phyloP scores from a whole-genome alignment of 2,888 invertebrate species.

The Buathra laborator region DNA sequence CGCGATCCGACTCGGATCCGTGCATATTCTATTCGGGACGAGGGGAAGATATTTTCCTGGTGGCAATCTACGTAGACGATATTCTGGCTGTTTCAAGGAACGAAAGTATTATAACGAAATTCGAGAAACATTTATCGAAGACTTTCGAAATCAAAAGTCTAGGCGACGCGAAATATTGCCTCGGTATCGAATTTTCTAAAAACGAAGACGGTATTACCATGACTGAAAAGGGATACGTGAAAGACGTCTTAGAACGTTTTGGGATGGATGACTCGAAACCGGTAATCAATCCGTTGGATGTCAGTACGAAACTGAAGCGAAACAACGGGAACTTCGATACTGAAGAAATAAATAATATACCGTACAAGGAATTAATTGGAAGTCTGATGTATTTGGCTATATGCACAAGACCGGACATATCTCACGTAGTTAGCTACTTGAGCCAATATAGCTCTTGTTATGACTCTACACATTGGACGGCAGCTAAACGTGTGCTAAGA shows the following conservation, averaged over 20 bases:
- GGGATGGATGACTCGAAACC: constrained; percentile 72
- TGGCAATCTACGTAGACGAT: constrained; percentile 66
- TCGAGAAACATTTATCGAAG: constrained; percentile 25
- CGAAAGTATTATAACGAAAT: not conserved
- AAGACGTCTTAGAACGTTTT: constrained; percentile 71
- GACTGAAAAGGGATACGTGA: constrained; percentile 71
- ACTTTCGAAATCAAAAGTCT: constrained; percentile 66
- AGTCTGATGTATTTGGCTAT: constrained; percentile 66
- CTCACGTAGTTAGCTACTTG: constrained; percentile 62
- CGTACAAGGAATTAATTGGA: constrained; percentile 59
- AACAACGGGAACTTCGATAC: not conserved
- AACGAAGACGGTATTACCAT: constrained; percentile 25
- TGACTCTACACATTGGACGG: constrained; percentile 46
- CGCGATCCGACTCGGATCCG: constrained; percentile 38
- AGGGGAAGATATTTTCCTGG: constrained; percentile 54
- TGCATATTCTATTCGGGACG: constrained; percentile 46
- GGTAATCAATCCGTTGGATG: constrained; percentile 66
- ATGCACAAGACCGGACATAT: constrained; percentile 67
- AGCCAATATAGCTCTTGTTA: constrained; percentile 65
- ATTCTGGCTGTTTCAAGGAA: constrained; percentile 35
- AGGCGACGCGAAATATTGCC: constrained; percentile 64
- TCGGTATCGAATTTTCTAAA: constrained; percentile 71
- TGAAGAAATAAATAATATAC: not conserved
- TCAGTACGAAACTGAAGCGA: constrained; percentile 10
- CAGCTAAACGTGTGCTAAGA: constrained; percentile 51